Evolutionary conservation across 2,797 vertebrate species (phyloP), one percentile per base, ranked within the genome.

Genomic region (Aphelocoma californica): DNA sequence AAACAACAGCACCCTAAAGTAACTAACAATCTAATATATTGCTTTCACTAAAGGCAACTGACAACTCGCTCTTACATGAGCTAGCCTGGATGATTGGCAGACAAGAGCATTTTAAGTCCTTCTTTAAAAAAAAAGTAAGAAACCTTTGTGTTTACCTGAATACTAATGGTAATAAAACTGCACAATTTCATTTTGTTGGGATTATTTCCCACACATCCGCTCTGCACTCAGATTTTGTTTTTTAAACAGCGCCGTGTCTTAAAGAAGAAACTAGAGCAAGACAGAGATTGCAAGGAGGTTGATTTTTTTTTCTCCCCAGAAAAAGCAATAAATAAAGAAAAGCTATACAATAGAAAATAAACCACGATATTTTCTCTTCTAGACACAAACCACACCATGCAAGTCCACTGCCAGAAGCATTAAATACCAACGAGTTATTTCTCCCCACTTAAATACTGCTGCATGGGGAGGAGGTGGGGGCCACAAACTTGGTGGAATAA

Each of bases 1-100:
- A 97, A 97, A 96, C 82, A 94, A 91, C 89, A 97, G 96, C 91
- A 92, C 91, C 92, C 93, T 96, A 95, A 96, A 96, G 97, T 79
- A 81, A 91, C 96, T 65, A 93, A 97, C 91, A 87, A 93, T 95
- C 95, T 91, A 95, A 93, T 81, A 93, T 65, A 93, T 90, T 53
- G 48, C 92, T 93, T 86, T 96, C 90, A 94, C 96, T 90, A 95
- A 90, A 97, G 92, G 90, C 73, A 89, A 90, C 64, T 92, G 94
- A 95, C 95, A 95, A 92, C 86, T 92, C 4, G 7, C 79, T 88
- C 94, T 74, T 79, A 86, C 13, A 7, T 23, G 75, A 92, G 79
- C 94, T 82, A 74, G 70, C 60, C 56, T 28, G 60, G 73, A 60
- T 91, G 90, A 93, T 13, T 93, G 93, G 91, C 88, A 93, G 79